Evolutionary conservation across 2,113 vertebrate genomes (phyloP).

Genomic region (Phasianus colchicus): DNA sequence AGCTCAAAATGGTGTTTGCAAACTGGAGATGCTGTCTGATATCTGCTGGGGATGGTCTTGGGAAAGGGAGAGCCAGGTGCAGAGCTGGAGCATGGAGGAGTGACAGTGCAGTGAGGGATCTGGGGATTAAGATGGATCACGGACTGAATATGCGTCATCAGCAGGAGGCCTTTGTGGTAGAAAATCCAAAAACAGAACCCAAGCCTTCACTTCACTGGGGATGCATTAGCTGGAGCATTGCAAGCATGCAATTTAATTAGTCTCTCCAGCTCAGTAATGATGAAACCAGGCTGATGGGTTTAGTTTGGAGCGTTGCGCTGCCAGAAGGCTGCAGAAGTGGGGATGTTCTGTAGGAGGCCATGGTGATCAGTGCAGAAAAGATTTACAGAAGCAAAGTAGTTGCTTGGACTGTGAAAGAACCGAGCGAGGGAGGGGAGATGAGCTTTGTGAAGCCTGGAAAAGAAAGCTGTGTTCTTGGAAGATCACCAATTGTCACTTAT

Average conservation of each 20-base stretch:
- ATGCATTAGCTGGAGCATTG: constrained; percentile 17
- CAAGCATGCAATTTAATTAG: constrained; percentile 41
- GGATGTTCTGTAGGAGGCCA: not conserved
- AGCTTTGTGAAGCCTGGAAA: not conserved
- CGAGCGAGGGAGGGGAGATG: not conserved
- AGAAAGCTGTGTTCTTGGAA: not conserved
- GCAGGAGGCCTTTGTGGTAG: not conserved
- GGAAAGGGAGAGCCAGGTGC: not conserved
- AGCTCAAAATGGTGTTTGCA: not conserved
- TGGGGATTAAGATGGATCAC: not conserved
- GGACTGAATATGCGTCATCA: not conserved
- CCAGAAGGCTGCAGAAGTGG: not conserved
- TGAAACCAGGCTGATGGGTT: constrained; percentile 21
- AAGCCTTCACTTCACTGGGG: not conserved
- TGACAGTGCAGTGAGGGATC: not conserved
- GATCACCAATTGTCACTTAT: not conserved
- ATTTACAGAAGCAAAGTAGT: not conserved
- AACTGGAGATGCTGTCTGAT: not conserved
- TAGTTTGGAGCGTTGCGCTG: not conserved
- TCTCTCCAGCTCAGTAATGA: constrained; percentile 12
- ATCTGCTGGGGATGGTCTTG: not conserved
- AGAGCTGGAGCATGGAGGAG: not conserved
- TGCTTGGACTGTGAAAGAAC: not conserved
- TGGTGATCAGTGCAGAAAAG: not conserved
- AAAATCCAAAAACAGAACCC: constrained; percentile 3